Evolutionary conservation across 2,797 vertebrate species (phyloP), one percentile per base, ranked within the genome.

Genomic region (Halcyon badia): DNA sequence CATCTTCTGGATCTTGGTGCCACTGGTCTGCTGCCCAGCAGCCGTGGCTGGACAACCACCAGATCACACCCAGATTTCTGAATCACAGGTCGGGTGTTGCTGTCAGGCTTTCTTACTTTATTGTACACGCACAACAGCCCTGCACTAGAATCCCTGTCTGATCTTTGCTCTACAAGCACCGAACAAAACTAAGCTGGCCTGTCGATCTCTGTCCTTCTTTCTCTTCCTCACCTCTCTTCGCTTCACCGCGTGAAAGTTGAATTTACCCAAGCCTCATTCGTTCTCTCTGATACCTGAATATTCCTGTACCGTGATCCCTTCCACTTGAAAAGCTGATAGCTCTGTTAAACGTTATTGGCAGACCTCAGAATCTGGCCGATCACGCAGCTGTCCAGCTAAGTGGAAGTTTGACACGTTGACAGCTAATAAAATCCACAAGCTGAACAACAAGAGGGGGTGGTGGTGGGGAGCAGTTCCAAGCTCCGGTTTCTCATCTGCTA

Each of bases 391-490:
- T 66, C 69, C 69, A 41, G 83, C 82, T 94, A 87, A 89, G 83
- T 49, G 90, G 70, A 41, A 78, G 71, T 78, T 65, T 58, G 93
- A 90, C 88, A 57, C 42, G 10, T 44, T 92, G 96, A 90, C 96
- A 95, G 92, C 92, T 77, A 75, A 37, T 64, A 80, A 95, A 92
- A n/a, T 61, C 75, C 94, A 16, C 72, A 83, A 41, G 90, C 83
- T 26, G 86, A 48, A 31, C 31, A 28, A 48, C 56, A 52, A 60
- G 90, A 28, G 14, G 16, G 42, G 20, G 22, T 35, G 41, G 15
- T 16, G 24, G 35, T 41, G 56, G 44, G 30, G 41, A 58, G 78
- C 66, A 17, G 26, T 58, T 82, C 54, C 71, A 70, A 20, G 94
- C 84, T 95, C 92, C 1, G 1, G 11, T 91, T 95, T 91, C 90